A percentile compares a stretch with the other conserved stretches of the same genome.
Evolutionary conservation across 2,113 vertebrate species (phyloP).

Genomic region (Apistogramma diplotaenia): DNA sequence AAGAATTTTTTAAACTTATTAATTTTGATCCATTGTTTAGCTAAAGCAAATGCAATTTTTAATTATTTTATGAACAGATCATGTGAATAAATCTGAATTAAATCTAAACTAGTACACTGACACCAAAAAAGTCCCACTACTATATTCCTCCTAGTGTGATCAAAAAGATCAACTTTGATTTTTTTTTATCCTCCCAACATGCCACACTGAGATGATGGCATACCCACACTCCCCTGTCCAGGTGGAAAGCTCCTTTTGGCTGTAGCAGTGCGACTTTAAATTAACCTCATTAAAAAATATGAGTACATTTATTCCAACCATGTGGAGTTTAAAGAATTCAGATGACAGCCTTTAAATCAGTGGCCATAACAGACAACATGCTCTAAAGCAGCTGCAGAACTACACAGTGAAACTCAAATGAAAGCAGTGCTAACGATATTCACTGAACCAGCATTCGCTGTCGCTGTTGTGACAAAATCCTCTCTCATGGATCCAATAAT

Average conservation of each 20-base stretch:
- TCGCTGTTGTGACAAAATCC: constrained; percentile 8
- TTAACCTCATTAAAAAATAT: not conserved
- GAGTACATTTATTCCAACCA: not conserved
- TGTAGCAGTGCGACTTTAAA: not conserved
- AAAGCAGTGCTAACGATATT: not conserved
- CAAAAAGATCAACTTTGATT: not conserved
- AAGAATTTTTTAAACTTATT: not conserved
- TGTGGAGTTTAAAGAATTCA: not conserved
- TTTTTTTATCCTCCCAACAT: no score
- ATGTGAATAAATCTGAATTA: not conserved
- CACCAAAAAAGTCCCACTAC: not conserved
- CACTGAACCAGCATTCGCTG: not conserved
- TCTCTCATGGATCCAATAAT: not conserved
- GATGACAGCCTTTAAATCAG: not conserved
- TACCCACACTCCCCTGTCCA: not conserved
- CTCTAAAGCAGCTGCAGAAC: not conserved
- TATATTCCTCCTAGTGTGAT: not conserved
- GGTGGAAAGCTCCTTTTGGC: not conserved
- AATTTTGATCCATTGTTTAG: not conserved
- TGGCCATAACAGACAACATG: not conserved
- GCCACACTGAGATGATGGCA: no score
- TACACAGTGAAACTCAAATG: not conserved
- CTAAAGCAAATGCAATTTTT: not conserved
- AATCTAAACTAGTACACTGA: not conserved
- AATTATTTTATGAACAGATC: not conserved